phyloP scores from a whole-genome alignment of 2,797 vertebrate genomes.

The Leptodactylus fallax region DNA sequence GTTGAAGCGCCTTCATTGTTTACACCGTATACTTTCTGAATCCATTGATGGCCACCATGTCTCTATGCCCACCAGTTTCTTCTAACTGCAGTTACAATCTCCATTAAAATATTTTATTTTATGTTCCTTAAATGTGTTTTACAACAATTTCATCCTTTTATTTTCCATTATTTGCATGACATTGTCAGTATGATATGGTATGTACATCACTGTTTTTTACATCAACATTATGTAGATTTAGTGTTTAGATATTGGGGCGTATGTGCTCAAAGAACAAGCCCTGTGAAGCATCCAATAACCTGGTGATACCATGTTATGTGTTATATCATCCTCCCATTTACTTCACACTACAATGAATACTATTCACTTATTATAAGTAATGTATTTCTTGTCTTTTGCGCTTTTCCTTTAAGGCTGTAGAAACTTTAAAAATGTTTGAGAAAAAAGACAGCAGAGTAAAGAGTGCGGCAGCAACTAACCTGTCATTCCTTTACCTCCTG shows the following conservation, averaged over 20 bases:
- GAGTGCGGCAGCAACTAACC: slow-evolving; percentile 95
- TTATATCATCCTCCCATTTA: too few relatives aligned
- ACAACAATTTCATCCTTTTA: background rate
- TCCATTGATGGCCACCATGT: too few relatives aligned
- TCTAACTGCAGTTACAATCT: too few relatives aligned
- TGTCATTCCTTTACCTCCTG: slow-evolving; percentile 93
- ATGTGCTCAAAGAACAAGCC: background rate
- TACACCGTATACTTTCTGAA: too few relatives aligned
- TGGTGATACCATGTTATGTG: background rate
- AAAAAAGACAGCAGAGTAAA: slow-evolving; percentile 97
- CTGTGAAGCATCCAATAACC: background rate
- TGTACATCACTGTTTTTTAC: slow-evolving; percentile 26
- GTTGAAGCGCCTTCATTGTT: too few relatives aligned
- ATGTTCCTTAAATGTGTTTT: background rate
- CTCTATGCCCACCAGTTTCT: too few relatives aligned
- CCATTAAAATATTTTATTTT: background rate
- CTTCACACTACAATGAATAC: background rate
- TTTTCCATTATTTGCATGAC: slow-evolving; percentile 53
- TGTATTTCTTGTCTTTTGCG: background rate
- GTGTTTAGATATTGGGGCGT: background rate
- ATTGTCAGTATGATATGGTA: slow-evolving; percentile 67
- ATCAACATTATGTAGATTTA: background rate
- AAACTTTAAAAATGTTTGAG: slow-evolving; percentile 95
- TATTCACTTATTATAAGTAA: too few relatives aligned
- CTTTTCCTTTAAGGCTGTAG: slow-evolving; percentile 84